Evolutionary conservation across 2,113 vertebrate genomes (phyloP).

Genomic region (Sceloporus undulatus): DNA sequence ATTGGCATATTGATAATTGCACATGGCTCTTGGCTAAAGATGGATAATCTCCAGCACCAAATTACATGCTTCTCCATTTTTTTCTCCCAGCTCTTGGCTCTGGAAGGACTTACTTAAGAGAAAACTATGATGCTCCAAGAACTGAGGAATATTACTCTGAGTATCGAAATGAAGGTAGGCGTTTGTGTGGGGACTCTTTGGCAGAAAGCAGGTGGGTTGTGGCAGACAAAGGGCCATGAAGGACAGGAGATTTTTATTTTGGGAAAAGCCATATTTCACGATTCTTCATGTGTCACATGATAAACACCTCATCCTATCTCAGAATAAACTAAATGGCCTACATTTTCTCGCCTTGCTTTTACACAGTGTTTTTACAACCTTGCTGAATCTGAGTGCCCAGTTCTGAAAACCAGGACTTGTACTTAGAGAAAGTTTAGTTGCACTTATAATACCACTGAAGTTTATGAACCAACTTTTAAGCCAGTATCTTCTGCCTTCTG

Average conservation of each 20-base stretch:
- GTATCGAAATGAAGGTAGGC: conserved; percentile 18
- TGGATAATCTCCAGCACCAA: too few species aligned
- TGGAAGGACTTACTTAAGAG: conserved; percentile 12
- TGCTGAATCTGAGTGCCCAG: background rate
- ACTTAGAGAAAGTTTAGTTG: background rate
- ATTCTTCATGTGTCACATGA: background rate
- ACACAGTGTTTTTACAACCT: background rate
- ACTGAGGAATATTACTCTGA: conserved; percentile 22
- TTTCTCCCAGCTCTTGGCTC: conserved; percentile 26
- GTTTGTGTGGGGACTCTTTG: background rate
- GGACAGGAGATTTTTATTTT: background rate
- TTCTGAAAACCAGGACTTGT: background rate
- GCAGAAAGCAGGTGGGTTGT: background rate
- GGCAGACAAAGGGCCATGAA: background rate
- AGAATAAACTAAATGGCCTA: background rate
- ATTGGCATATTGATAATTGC: background rate
- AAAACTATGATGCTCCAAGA: conserved; percentile 21
- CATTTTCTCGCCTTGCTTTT: background rate
- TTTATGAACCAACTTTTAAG: background rate
- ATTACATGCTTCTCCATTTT: background rate
- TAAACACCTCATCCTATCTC: background rate
- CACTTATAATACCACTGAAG: background rate
- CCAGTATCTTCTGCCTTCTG: too few species aligned
- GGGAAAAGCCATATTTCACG: background rate
- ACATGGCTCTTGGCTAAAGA: background rate